phyloP scores from a whole-genome alignment of 2,113 vertebrate genomes.

The Piliocolobus tephrosceles region DNA sequence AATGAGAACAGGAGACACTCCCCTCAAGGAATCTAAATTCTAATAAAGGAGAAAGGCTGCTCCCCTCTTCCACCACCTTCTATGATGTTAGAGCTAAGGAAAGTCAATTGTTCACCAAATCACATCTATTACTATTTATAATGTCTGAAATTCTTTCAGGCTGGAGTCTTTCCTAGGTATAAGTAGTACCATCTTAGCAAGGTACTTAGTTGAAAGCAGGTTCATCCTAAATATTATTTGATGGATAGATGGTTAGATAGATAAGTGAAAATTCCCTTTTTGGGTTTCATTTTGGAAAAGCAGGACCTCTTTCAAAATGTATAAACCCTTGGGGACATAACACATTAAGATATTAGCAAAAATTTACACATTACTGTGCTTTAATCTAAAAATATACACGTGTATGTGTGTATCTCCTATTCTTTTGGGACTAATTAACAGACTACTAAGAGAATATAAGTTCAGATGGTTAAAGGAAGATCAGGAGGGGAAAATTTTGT shows the following conservation, averaged over 20 bases:
- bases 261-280: background rate
- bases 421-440: background rate
- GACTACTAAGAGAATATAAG: background rate
- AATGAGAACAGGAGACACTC: background rate
- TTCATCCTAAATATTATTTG: background rate
- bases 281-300: conserved; percentile 31
- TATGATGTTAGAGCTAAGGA: background rate
- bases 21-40: background rate
- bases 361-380: background rate
- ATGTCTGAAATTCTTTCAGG: background rate
- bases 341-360: background rate
- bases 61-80: background rate
- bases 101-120: background rate
- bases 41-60: background rate
- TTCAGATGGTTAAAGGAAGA: background rate
- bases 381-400: background rate
- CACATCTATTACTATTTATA: background rate
- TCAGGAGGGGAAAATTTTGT: background rate
- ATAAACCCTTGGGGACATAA: background rate
- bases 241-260: background rate
- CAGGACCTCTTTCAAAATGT: background rate
- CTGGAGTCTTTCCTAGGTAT: background rate
- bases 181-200: background rate
- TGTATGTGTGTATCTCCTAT: background rate
- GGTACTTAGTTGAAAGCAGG: background rate